phyloP scores from a whole-genome alignment of 2,113 vertebrate species.

The Furnarius figulus region DNA sequence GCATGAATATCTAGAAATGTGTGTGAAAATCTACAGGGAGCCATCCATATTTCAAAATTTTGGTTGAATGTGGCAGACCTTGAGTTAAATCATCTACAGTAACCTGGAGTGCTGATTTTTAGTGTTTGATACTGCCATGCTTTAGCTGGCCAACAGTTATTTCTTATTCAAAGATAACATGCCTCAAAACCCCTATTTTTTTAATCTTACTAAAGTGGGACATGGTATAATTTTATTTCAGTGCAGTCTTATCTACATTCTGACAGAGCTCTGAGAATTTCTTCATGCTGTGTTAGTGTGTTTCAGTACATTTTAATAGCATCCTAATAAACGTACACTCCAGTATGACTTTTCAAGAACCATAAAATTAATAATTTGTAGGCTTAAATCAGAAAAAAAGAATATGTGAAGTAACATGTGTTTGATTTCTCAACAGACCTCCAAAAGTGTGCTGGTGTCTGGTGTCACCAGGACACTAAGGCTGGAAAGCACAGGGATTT shows the following conservation, averaged over 20 bases:
- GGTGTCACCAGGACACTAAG: neutral
- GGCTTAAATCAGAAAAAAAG: neutral
- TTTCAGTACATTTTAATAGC: conserved; percentile 29
- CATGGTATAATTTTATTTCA: conserved; percentile 44
- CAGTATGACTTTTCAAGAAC: conserved; percentile 32
- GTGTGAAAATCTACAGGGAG: neutral
- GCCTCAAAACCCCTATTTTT: neutral
- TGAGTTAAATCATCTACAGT: neutral
- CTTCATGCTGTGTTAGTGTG: conserved; percentile 33
- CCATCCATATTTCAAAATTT: neutral
- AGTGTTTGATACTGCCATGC: neutral
- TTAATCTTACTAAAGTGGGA: neutral
- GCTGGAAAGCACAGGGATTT: neutral
- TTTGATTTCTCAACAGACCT: neutral
- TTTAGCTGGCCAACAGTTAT: neutral
- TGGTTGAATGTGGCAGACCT: neutral
- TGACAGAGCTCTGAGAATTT: conserved; percentile 12
- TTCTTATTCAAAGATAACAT: neutral
- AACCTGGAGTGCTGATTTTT: neutral
- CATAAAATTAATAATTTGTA: conserved; percentile 22
- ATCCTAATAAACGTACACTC: neutral
- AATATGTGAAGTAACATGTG: neutral
- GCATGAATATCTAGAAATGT: neutral
- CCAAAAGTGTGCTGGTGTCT: neutral
- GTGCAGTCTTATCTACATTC: conserved; percentile 37